phyloP scores from a whole-genome alignment of 2,797 vertebrate species.

The Chloroceryle amazona region DNA sequence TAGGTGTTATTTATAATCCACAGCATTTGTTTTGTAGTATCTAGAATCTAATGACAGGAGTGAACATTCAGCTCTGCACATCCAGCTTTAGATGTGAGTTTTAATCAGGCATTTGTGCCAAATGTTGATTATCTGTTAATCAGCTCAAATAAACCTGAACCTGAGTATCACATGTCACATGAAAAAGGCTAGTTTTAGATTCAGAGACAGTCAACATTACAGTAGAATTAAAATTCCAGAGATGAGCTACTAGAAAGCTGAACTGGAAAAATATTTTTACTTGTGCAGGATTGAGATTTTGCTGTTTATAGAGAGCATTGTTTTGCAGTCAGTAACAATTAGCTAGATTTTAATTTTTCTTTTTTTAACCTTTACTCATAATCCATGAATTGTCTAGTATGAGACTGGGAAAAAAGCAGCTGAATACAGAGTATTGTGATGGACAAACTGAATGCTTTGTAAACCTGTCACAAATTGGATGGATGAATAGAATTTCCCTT shows the following conservation, averaged over 20 bases:
- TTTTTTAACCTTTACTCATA: neutral
- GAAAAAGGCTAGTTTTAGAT: slow-evolving; percentile 69
- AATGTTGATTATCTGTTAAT: slow-evolving; percentile 58
- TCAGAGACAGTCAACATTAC: slow-evolving; percentile 17
- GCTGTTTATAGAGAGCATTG: slow-evolving; percentile 76
- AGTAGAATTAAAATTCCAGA: slow-evolving; percentile 58
- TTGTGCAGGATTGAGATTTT: slow-evolving; percentile 53
- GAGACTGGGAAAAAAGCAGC: neutral
- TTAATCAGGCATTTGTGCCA: slow-evolving; percentile 70
- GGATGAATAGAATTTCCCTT: neutral
- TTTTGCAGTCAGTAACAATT: slow-evolving; percentile 63
- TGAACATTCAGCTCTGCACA: neutral
- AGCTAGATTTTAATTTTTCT: slow-evolving; percentile 48
- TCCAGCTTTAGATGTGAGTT: slow-evolving; percentile 55
- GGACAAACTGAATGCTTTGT: neutral
- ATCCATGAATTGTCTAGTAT: neutral
- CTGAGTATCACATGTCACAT: slow-evolving; percentile 38
- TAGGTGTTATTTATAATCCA: neutral
- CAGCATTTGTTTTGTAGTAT: neutral
- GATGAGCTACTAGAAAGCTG: slow-evolving; percentile 53
- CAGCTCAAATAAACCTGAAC: slow-evolving; percentile 59
- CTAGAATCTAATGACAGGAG: neutral
- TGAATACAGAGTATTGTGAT: neutral
- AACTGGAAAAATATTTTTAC: slow-evolving; percentile 57
- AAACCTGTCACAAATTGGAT: neutral